Conservation (phyloP, 37 sponge, comb jelly and placozoan species). For the Diacarnus erythraeanus region DNA sequence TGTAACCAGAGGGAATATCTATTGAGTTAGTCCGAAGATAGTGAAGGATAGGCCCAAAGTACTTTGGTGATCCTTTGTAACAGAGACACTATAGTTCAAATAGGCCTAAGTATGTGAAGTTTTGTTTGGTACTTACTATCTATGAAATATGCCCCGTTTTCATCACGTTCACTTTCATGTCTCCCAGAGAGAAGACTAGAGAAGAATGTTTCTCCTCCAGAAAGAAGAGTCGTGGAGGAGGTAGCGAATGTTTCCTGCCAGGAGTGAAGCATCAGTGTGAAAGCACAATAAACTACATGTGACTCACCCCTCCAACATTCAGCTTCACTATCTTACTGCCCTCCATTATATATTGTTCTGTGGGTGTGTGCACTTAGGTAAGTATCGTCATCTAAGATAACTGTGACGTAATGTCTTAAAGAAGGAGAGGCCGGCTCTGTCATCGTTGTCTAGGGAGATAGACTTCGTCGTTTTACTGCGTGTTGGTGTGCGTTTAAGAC, state of each 20-base stretch:
- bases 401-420: too few relatives aligned
- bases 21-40: conserved; percentile 46
- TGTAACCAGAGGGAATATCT: conserved; percentile 33
- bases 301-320: conserved; percentile 66
- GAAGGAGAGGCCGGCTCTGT: too few relatives aligned
- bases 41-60: conserved; percentile 65
- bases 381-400: too few relatives aligned
- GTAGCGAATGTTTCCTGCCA: conserved; percentile 47
- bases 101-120: too few relatives aligned
- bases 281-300: neutral
- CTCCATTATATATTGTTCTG: too few relatives aligned
- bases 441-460: too few relatives aligned
- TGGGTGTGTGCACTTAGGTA: too few relatives aligned
- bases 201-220: conserved; percentile 73
- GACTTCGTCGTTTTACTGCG: too few relatives aligned
- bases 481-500: too few relatives aligned
- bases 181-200: conserved; percentile 55
- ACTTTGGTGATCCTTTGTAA: conserved; percentile 69
- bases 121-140: conserved; percentile 49
- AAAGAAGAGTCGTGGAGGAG: conserved; percentile 41
- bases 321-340: conserved; percentile 31
- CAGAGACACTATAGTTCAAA: too few relatives aligned
- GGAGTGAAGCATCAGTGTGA: neutral
- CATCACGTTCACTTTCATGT: conserved; percentile 50
- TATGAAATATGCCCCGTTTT: conserved; percentile 64